Conservation (phyloP, 1,140 invertebrate genomes). For the Arctopsyche grandis region DNA sequence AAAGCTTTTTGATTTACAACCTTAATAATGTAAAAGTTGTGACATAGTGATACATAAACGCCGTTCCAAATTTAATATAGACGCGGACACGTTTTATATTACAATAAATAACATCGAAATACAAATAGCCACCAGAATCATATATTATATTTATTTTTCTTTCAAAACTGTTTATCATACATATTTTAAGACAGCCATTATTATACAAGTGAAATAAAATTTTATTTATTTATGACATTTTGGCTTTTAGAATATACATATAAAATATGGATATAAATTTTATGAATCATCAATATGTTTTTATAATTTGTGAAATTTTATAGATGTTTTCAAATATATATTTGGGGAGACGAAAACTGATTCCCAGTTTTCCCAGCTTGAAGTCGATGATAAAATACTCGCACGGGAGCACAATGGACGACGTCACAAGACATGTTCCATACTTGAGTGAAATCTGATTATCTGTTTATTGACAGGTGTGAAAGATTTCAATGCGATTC, state of each 20-base stretch:
- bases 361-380: too few species aligned
- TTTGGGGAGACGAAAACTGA: too few species aligned
- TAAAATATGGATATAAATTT: too few species aligned
- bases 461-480: slow-evolving; percentile 8
- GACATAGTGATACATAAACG: not conserved
- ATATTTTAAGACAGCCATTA: too few species aligned
- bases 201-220: too few species aligned
- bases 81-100: not conserved
- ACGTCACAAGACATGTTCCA: not conserved
- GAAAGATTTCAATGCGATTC: slow-evolving; percentile 14
- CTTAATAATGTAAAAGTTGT: slow-evolving; percentile 15
- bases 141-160: not conserved
- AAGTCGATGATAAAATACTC: not conserved
- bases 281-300: too few species aligned
- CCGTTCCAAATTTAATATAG: not conserved
- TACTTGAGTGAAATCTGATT: slow-evolving; percentile 9
- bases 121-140: not conserved
- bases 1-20: slow-evolving; percentile 40
- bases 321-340: too few species aligned
- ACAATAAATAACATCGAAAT: not conserved
- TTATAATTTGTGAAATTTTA: not conserved
- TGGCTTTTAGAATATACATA: too few species aligned
- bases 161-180: not conserved
- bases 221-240: too few species aligned
- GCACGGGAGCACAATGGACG: not conserved